Conservation (phyloP, 2,797 vertebrate genomes). For the Anas georgica region DNA sequence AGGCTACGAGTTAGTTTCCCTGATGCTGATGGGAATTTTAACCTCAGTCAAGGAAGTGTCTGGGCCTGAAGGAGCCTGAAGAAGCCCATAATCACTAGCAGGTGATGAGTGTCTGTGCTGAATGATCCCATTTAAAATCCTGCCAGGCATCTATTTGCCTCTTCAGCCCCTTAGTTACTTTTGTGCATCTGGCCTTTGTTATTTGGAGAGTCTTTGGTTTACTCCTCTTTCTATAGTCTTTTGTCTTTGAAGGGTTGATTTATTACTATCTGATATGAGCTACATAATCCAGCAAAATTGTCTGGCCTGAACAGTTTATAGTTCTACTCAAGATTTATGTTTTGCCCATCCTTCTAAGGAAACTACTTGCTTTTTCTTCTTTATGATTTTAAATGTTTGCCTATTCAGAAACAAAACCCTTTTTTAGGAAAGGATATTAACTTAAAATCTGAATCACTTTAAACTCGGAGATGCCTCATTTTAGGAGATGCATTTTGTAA, state of each 20-base stretch:
- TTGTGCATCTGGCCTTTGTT: conserved; percentile 67
- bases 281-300: conserved; percentile 65
- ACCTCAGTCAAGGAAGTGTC: conserved; percentile 2
- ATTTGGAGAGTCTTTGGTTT: conserved; percentile 62
- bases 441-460: neutral
- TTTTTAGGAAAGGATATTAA: neutral
- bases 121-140: conserved; percentile 66
- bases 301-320: conserved; percentile 50
- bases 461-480: neutral
- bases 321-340: conserved; percentile 53
- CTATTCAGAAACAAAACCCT: conserved; percentile 24
- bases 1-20: neutral
- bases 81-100: conserved; percentile 34
- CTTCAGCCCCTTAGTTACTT: conserved; percentile 65
- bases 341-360: conserved; percentile 16
- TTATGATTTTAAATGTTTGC: neutral
- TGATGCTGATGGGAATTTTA: neutral
- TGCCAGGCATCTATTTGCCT: conserved; percentile 59
- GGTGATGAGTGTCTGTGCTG: conserved; percentile 23
- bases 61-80: conserved; percentile 25
- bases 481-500: neutral
- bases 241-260: conserved; percentile 67
- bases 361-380: conserved; percentile 8
- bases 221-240: conserved; percentile 54
- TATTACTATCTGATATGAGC: conserved; percentile 67